Evolutionary conservation across 2,888 invertebrate genomes (phyloP).

Genomic region (Oxyteleia sp.): DNA sequence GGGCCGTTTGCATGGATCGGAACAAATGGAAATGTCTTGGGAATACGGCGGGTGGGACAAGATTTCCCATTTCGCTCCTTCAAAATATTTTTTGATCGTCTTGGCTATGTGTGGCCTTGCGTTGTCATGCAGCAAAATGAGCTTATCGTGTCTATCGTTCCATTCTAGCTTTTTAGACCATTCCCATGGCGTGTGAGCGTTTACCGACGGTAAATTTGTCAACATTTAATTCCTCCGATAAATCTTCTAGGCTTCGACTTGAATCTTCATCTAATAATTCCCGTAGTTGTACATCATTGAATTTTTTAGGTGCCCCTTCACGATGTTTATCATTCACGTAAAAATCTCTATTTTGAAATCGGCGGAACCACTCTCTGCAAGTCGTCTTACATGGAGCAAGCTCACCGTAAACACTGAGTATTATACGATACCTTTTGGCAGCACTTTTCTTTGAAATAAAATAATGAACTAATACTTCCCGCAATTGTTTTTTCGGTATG

Average conservation of each 20-base stretch:
- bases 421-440: constrained; percentile 3
- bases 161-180: constrained; percentile 3
- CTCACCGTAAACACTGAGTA: constrained; percentile 20
- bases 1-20: not conserved
- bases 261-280: constrained; percentile 33
- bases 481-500: constrained; percentile 13
- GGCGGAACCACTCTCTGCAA: constrained; percentile 27
- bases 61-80: not conserved
- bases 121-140: constrained; percentile 15
- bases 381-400: constrained; percentile 29
- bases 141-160: constrained; percentile 25
- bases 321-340: constrained; percentile 20
- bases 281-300: constrained; percentile 19
- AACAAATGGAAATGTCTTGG: not conserved
- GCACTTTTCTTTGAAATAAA: constrained; percentile 5
- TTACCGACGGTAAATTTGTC: constrained; percentile 34
- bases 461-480: not conserved
- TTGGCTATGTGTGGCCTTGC: constrained; percentile 14
- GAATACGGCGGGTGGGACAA: not conserved
- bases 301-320: constrained; percentile 32
- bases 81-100: not conserved
- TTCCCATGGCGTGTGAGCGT: constrained; percentile 2
- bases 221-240: constrained; percentile 18
- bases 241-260: constrained; percentile 8
- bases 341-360: constrained; percentile 37